These are phyloP conservation scores for Alfaro cultratus DNA, from an alignment of 2,797 vertebrate genomes.

Conservation along the genomic window DNA sequence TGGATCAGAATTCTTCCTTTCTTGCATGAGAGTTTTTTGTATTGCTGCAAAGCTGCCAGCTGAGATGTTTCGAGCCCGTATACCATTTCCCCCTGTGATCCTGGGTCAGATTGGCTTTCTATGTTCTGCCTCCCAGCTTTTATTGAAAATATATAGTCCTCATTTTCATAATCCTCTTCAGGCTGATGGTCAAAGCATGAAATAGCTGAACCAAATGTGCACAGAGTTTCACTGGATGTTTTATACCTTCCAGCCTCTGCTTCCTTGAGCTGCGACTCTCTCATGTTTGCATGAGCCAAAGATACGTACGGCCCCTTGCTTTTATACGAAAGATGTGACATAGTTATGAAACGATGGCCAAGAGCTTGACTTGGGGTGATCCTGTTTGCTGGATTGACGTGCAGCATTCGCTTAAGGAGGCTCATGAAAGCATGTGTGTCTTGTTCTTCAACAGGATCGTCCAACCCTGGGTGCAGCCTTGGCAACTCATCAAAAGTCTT, in stretches of 20 bases:
- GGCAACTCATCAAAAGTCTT: neutral
- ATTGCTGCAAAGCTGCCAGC: neutral
- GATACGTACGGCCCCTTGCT: neutral
- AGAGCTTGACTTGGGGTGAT: neutral
- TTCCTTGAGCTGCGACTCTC: neutral
- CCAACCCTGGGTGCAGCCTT: neutral
- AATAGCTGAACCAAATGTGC: neutral
- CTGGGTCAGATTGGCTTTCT: neutral
- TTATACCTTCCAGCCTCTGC: neutral
- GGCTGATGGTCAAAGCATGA: neutral
- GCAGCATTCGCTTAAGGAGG: conserved; percentile 21
- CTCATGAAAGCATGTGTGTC: conserved; percentile 13
- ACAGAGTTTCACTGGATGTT: neutral
- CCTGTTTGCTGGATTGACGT: neutral
- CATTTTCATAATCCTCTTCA: neutral
- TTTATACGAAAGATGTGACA: neutral
- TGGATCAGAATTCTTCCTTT: neutral
- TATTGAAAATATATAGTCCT: neutral
- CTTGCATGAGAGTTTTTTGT: neutral
- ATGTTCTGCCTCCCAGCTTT: neutral
- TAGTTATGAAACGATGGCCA: neutral
- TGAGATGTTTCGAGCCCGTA: neutral
- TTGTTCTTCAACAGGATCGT: neutral
- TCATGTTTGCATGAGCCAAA: neutral
- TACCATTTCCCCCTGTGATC: neutral